Evolutionary conservation across 2,888 invertebrate genomes (phyloP).

Genomic region (Polia nebulosa): DNA sequence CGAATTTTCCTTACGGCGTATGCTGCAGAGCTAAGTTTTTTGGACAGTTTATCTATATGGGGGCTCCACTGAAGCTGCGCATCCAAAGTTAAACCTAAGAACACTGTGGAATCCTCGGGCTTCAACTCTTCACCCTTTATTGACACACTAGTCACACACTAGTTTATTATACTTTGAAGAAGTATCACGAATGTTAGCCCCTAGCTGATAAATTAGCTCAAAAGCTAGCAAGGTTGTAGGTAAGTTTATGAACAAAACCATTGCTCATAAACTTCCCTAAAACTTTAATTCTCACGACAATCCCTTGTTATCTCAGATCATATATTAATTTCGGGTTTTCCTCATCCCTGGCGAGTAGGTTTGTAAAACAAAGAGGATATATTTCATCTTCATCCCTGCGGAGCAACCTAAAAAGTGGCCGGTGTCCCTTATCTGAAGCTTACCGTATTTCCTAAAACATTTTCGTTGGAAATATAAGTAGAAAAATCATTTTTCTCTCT

Average conservation of each 20-base stretch:
- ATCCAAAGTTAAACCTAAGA: too few species aligned
- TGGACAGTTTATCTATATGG: too few species aligned
- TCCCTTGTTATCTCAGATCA: constrained; percentile 26
- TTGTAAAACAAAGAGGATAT: constrained; percentile 42
- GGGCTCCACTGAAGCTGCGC: too few species aligned
- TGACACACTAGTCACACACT: too few species aligned
- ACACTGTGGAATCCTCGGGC: too few species aligned
- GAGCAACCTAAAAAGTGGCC: constrained; percentile 44
- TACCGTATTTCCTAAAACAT: constrained; percentile 44
- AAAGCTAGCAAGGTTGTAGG: too few species aligned
- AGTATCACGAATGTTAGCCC: too few species aligned
- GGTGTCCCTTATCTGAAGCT: constrained; percentile 26
- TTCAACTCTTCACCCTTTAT: too few species aligned
- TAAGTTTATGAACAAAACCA: too few species aligned
- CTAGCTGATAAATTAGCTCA: too few species aligned
- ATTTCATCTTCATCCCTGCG: constrained; percentile 35
- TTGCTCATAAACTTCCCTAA: constrained; percentile 3
- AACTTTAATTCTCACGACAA: constrained; percentile 33
- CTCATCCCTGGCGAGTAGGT: constrained; percentile 29
- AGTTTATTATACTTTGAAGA: not conserved
- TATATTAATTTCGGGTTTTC: constrained; percentile 25
- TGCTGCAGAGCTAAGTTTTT: too few species aligned
- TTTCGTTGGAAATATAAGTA: constrained; percentile 17
- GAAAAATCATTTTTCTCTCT: constrained; percentile 25
- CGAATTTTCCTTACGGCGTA: too few species aligned